Evolutionary conservation across 2,888 invertebrate genomes (phyloP).

Genomic region (Aradus depressus): DNA sequence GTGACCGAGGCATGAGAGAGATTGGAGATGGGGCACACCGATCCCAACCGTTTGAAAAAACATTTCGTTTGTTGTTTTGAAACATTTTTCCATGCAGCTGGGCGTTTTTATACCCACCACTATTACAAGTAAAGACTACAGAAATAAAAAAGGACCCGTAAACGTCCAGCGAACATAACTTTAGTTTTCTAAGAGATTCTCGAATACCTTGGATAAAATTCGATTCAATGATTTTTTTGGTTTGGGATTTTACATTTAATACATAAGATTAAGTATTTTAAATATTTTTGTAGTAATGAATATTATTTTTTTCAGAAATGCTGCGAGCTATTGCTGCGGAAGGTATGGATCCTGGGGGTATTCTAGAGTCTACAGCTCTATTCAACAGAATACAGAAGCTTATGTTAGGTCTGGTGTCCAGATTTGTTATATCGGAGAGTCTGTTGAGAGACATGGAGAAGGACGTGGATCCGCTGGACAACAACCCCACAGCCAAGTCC

Average conservation of each 20-base stretch:
- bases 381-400: constrained; percentile 55
- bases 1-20: no score
- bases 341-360: constrained; percentile 23
- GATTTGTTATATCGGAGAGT: constrained; percentile 48
- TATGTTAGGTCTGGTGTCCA: constrained; percentile 60
- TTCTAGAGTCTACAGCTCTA: constrained; percentile 26
- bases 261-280: neutral
- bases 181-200: no score
- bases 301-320: constrained; percentile 18
- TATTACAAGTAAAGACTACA: no score
- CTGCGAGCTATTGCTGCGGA: constrained; percentile 23
- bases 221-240: neutral
- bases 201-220: no score
- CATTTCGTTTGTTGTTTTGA: no score
- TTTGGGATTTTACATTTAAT: neutral
- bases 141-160: no score
- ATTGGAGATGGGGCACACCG: no score
- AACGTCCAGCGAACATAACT: no score
- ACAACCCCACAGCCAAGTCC: constrained; percentile 20
- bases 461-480: constrained; percentile 20
- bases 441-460: constrained; percentile 26
- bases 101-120: no score
- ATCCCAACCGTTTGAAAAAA: no score
- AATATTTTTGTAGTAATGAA: neutral
- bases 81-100: no score